A percentile compares a stretch with the other conserved stretches of the same genome.
phyloP scores from a whole-genome alignment of 2,888 invertebrate genomes.

The Phyto melanocephala region DNA sequence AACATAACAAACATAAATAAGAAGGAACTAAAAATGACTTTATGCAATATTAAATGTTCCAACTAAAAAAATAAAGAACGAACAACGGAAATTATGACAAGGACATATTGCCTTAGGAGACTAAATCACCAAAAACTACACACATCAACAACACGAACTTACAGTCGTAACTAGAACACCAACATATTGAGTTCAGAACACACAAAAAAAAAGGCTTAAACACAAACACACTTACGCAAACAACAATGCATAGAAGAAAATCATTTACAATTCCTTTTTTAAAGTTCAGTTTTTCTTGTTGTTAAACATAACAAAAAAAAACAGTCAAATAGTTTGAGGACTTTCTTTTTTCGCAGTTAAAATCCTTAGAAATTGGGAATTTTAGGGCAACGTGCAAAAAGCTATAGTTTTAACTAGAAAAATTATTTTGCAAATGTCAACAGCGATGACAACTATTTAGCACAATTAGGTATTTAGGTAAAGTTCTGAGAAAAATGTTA shows the following conservation, averaged over 20 bases:
- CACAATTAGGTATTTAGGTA: too few relatives aligned
- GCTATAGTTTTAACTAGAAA: too few relatives aligned
- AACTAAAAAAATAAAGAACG: not conserved
- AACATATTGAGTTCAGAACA: constrained; percentile 3
- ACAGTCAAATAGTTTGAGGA: not conserved
- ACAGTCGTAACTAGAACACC: not conserved
- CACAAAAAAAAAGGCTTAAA: not conserved
- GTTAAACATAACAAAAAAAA: not conserved
- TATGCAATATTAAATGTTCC: constrained; percentile 19
- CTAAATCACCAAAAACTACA: not conserved
- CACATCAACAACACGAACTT: not conserved
- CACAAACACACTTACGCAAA: not conserved
- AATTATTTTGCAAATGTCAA: too few relatives aligned
- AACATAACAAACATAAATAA: not conserved
- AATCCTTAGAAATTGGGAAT: not conserved
- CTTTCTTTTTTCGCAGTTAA: not conserved
- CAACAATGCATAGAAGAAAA: not conserved
- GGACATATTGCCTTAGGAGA: constrained; percentile 39
- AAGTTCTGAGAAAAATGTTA: too few relatives aligned
- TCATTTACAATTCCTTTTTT: constrained; percentile 2
- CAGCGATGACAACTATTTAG: too few relatives aligned
- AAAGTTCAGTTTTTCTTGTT: not conserved
- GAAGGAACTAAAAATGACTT: not conserved
- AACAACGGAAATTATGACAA: constrained; percentile 36
- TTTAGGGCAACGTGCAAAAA: not conserved